phyloP scores from a whole-genome alignment of 2,888 invertebrate genomes.

The Tachina fera region DNA sequence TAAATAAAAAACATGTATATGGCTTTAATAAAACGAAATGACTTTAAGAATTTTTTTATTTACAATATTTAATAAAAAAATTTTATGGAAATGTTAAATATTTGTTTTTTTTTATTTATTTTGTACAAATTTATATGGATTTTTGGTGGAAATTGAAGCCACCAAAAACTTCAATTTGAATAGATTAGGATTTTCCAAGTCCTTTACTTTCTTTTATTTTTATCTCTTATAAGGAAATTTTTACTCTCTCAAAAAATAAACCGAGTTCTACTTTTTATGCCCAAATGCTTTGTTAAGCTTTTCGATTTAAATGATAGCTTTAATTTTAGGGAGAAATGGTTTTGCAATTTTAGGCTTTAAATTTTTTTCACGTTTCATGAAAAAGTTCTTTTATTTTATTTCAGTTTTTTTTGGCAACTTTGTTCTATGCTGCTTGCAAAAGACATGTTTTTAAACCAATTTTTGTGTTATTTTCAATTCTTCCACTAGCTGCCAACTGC shows the following conservation, averaged over 20 bases:
- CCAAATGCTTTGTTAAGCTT: slow-evolving; percentile 27
- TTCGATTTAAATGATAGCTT: not conserved
- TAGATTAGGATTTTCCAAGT: too few relatives aligned
- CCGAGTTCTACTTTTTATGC: not conserved
- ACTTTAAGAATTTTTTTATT: too few relatives aligned
- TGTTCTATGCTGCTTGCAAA: slow-evolving; percentile 25
- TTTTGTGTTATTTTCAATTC: slow-evolving; percentile 35
- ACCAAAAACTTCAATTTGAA: too few relatives aligned
- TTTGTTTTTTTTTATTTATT: too few relatives aligned
- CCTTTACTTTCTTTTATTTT: not conserved
- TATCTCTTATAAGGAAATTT: not conserved
- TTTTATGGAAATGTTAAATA: too few relatives aligned
- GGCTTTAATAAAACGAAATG: not conserved
- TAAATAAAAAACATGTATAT: not conserved
- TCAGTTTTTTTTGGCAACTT: slow-evolving; percentile 18
- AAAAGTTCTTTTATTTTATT: not conserved
- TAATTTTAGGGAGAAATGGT: not conserved
- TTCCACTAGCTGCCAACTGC: slow-evolving; percentile 10
- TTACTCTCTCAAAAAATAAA: not conserved
- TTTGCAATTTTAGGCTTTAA: not conserved
- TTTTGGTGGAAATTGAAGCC: too few relatives aligned
- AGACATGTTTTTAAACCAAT: slow-evolving; percentile 47
- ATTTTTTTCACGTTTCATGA: not conserved
- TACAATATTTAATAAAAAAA: too few relatives aligned
- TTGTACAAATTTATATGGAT: too few relatives aligned